A percentile compares a stretch with the other conserved stretches of the same genome.
Conservation (phyloP, 2,888 invertebrate species). For the Plebejus anna region DNA sequence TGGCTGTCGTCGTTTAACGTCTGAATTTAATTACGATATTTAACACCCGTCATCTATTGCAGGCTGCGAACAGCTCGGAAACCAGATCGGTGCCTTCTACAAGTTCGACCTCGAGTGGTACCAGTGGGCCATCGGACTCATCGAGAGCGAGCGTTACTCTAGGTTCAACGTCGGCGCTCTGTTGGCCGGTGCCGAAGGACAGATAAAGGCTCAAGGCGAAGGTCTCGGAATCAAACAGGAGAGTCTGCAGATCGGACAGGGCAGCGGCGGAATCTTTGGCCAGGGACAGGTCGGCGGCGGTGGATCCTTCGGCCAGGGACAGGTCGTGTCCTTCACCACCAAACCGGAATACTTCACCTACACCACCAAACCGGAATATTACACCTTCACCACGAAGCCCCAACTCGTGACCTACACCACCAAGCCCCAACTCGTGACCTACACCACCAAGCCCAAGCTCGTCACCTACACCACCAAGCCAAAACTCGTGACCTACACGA, state of each 20-base stretch:
- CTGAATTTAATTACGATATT: conserved; percentile 18
- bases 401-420: conserved; percentile 44
- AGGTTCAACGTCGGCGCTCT: conserved; percentile 46
- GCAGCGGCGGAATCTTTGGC: neutral
- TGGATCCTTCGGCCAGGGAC: conserved; percentile 31
- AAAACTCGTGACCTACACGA: conserved; percentile 51
- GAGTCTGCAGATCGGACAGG: conserved; percentile 16
- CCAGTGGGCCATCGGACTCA: conserved; percentile 63
- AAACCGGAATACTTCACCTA: neutral
- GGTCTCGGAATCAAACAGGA: conserved; percentile 20
- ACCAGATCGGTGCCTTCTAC: conserved; percentile 78
- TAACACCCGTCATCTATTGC: neutral
- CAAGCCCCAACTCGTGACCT: conserved; percentile 44
- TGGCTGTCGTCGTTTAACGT: neutral
- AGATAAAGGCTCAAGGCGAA: conserved; percentile 11
- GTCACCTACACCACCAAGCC: conserved; percentile 43
- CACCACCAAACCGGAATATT: conserved; percentile 1
- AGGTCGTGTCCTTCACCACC: conserved; percentile 31
- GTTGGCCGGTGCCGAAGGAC: neutral
- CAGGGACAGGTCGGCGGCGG: neutral
- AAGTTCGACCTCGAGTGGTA: conserved; percentile 81
- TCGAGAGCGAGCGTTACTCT: conserved; percentile 56
- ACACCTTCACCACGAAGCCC: conserved; percentile 24
- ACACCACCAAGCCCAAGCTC: conserved; percentile 44
- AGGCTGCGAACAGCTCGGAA: conserved; percentile 53